Conservation (phyloP, 1,140 invertebrate species). For the Dinoponera quadriceps region DNA sequence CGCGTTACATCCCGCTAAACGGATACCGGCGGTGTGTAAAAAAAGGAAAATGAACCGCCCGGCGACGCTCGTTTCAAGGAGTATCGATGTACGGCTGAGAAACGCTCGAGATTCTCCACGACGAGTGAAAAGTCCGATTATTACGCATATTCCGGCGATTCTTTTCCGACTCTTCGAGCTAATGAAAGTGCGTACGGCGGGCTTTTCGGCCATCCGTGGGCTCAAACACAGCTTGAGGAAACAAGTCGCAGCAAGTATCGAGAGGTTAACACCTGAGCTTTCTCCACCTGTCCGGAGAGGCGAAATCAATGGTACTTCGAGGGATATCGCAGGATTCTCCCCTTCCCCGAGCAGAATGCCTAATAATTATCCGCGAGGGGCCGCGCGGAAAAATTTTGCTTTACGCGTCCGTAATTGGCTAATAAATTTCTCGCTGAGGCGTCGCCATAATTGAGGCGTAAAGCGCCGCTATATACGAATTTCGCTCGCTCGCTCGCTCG, state of each 20-base stretch:
- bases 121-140: background rate
- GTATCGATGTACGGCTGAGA: background rate
- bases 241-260: constrained; percentile 24
- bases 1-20: background rate
- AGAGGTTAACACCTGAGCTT: constrained; percentile 47
- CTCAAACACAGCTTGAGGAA: constrained; percentile 10
- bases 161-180: background rate
- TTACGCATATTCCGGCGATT: background rate
- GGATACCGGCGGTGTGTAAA: background rate
- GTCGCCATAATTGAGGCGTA: constrained; percentile 56
- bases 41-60: background rate
- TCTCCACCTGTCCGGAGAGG: constrained; percentile 20
- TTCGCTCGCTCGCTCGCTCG: no score
- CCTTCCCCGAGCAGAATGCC: background rate
- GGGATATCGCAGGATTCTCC: background rate
- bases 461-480: constrained; percentile 32
- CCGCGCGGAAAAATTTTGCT: constrained; percentile 41
- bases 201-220: constrained; percentile 1
- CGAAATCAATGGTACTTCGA: constrained; percentile 5
- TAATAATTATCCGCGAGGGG: constrained; percentile 25
- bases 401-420: constrained; percentile 45
- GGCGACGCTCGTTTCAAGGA: background rate
- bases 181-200: constrained; percentile 25
- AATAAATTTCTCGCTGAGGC: constrained; percentile 39
- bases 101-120: background rate